Evolutionary conservation across 2,113 vertebrate genomes (phyloP), one percentile per base, ranked within the genome.

Genomic region (Rhabdornis inornatus): DNA sequence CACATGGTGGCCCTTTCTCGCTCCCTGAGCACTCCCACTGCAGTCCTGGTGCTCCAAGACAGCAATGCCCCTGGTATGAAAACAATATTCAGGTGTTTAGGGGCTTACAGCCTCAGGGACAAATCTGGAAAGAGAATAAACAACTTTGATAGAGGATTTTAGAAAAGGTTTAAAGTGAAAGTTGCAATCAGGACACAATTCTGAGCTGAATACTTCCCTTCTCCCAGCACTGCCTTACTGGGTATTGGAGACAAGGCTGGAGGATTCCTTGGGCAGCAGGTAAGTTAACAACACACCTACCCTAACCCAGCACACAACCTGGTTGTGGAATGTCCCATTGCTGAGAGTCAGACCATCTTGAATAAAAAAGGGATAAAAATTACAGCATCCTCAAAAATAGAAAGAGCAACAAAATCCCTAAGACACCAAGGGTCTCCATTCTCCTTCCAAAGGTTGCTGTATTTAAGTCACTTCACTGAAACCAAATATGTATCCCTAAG

Each of bases 261-360:
- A 11, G 3, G 15, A 31, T 47, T 24, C 30, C 30, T 45, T 22
- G 75, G 27, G 66, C 33, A 83, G 39, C 27, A 56, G 30, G 21
- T 15, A 20, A 66, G 35, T 27, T 76, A 61, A 49, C 22, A 83
- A 24, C 50, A 56, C 37, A n/a, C 30, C 20, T 2, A 19, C 11
- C 7, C 37, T 21, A 61, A 33, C 3, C 4, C 50, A n/a, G 42
- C 1, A 1, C 40, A 42, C 7, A 42, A 1, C 30, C 16, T 37
- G 19, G 13, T 10, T 49, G 52, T 14, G 44, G 40, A 65, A 71
- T 30, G 47, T 59, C n/a, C 15, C 0, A 1, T 0, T 66, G 35
- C 44, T 77, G 40, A 60, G 75, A 77, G 17, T 18, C 59, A 92
- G 49, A 72, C 27, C 24, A 45, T 15, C 28, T 19, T 52, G 30